Evolutionary conservation across 2,797 vertebrate species (phyloP).

Genomic region (Rhincodon typus): DNA sequence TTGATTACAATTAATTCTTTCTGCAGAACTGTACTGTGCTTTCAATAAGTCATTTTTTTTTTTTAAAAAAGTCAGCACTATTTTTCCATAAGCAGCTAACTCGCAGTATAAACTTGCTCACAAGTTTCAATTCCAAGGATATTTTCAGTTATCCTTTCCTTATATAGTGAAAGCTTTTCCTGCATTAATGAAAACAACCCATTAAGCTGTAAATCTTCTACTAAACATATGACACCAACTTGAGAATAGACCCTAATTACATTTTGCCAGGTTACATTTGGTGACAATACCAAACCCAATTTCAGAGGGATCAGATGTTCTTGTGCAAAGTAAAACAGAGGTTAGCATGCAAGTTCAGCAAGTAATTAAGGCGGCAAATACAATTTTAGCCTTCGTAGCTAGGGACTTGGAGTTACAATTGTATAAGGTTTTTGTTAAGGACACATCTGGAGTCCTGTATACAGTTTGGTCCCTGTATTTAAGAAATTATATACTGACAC

Average conservation of each 20-base stretch:
- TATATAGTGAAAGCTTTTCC: background rate
- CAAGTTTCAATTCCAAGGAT: background rate
- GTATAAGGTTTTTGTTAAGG: background rate
- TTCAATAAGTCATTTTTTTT: background rate
- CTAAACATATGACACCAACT: background rate
- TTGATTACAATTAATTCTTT: background rate
- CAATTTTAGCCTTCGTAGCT: too few species aligned
- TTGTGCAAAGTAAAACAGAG: too few species aligned
- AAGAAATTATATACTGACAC: too few species aligned
- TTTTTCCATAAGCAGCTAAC: background rate
- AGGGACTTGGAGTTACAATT: background rate
- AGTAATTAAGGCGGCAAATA: too few species aligned
- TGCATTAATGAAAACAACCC: background rate
- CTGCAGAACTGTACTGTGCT: background rate
- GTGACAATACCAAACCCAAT: background rate
- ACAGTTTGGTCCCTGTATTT: background rate
- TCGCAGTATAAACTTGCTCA: background rate
- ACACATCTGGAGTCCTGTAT: background rate
- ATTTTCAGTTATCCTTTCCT: background rate
- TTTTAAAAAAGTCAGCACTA: background rate
- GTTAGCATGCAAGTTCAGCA: too few species aligned
- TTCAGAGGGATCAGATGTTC: background rate
- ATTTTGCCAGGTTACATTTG: background rate
- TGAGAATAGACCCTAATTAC: background rate
- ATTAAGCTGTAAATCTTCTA: background rate